phyloP scores from a whole-genome alignment of 2,888 invertebrate genomes.

The Selenia dentaria region DNA sequence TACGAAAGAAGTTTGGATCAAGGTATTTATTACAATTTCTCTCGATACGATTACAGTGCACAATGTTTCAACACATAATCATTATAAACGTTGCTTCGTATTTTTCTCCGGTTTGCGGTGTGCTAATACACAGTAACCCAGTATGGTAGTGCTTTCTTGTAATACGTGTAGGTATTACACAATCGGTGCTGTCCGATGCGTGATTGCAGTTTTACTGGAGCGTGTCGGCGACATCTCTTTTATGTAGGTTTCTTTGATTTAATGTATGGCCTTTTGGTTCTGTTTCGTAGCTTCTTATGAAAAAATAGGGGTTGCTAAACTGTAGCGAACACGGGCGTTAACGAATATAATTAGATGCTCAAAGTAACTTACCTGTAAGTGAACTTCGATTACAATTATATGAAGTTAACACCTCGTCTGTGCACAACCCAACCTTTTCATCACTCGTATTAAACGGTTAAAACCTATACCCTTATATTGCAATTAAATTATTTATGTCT shows the following conservation, averaged over 20 bases:
- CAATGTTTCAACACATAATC: slow-evolving; percentile 26
- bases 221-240: slow-evolving; percentile 17
- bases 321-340: no score
- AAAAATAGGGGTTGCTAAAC: not conserved
- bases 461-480: no score
- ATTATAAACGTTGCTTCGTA: slow-evolving; percentile 2
- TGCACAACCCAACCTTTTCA: no score
- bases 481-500: no score
- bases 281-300: no score
- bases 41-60: not conserved
- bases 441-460: no score
- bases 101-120: slow-evolving; percentile 21
- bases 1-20: no score
- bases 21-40: slow-evolving; percentile 4
- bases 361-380: not conserved
- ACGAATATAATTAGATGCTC: not conserved
- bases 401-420: no score
- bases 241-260: not conserved
- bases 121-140: slow-evolving; percentile 7
- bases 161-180: slow-evolving; percentile 24
- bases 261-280: no score
- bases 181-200: slow-evolving; percentile 22
- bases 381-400: no score
- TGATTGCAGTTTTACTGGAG: slow-evolving; percentile 13
- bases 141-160: slow-evolving; percentile 30